Base-by-base conservation (phyloP, 2,797 vertebrate species). In the Phylloscopus collybita region DNA sequence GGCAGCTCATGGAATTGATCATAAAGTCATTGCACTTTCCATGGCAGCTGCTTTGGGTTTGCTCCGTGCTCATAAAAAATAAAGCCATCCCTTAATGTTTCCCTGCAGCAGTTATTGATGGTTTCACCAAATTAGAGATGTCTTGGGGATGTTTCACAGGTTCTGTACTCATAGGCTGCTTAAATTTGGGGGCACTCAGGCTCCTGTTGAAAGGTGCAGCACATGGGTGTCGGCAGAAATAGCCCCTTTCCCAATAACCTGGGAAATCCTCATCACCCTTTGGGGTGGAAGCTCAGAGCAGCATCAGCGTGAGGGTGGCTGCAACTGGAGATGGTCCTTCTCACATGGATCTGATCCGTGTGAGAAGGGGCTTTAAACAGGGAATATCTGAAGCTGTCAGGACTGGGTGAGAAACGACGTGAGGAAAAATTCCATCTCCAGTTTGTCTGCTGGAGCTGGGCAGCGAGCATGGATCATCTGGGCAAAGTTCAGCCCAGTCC, bases 1-100 rank as follows among this genome's bases (percentile, higher is more conserved):
- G 81, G 80, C 57, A 44, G 80, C 40, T 92, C 13, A 20, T 73
- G 84, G 86, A 60, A 88, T 78, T 86, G 54, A 81, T 83, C 89
- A 49, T 42, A n/a, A 69, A 91, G 78, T 47, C 42, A 2, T 67
- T 38, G 83, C 80, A 76, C 94, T 96, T 95, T 95, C 92, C 89
- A 70, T 72, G 73, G 64, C 96, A 96, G 89, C 65, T 95, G 94
- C 86, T 94, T 95, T 59, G 78, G 86, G 89, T 95, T 94, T 96
- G 54, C 84, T 75, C 82, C 10, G 29, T 19, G 16, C 74, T 94
- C 23, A 0, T 94, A 67, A 81, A 95, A 88, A 80, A 51, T 5
- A 29, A 90, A 95, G 85, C 2, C 4, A 53, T 83, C 53, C 89
- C 83, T 81, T 86, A 62, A 38, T 73, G 66, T 72, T 89, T 66